Conservation (phyloP, 1,140 invertebrate genomes). For the Camponotus vicinus region DNA sequence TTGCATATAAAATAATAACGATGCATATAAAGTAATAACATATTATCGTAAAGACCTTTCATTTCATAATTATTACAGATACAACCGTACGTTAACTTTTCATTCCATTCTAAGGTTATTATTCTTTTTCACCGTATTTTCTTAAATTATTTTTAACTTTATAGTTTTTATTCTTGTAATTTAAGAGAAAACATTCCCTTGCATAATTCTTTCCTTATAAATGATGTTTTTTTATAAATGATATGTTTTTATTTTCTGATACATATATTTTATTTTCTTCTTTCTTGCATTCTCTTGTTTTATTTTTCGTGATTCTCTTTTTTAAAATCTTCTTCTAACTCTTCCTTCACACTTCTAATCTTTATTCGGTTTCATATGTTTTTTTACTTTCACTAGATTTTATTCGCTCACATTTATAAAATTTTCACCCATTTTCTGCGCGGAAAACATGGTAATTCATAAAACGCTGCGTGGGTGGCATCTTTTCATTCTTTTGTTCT, state of each 20-base stretch:
- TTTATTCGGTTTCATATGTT: not conserved
- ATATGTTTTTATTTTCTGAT: not conserved
- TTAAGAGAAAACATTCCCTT: conserved; percentile 4
- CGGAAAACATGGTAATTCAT: conserved; percentile 12
- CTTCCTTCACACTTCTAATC: not conserved
- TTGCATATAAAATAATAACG: not conserved
- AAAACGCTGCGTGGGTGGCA: conserved; percentile 21
- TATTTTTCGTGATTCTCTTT: not conserved
- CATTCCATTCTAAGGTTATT: not conserved
- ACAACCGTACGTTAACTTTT: conserved; percentile 7
- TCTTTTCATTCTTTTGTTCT: not conserved
- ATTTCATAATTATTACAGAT: not conserved
- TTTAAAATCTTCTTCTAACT: not conserved
- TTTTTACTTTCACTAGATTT: conserved; percentile 32
- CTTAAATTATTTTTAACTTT: not conserved
- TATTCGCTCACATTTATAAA: conserved; percentile 18
- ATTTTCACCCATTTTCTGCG: conserved; percentile 30
- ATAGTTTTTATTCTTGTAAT: not conserved
- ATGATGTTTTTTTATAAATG: conserved; percentile 4
- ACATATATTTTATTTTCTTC: not conserved
- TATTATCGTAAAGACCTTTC: not conserved
- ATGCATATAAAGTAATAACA: not conserved
- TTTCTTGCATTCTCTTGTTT: not conserved
- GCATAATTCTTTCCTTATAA: not conserved
- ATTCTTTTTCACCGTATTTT: not conserved